Conservation (phyloP, 2,888 invertebrate genomes). For the Acholoe squamosa region DNA sequence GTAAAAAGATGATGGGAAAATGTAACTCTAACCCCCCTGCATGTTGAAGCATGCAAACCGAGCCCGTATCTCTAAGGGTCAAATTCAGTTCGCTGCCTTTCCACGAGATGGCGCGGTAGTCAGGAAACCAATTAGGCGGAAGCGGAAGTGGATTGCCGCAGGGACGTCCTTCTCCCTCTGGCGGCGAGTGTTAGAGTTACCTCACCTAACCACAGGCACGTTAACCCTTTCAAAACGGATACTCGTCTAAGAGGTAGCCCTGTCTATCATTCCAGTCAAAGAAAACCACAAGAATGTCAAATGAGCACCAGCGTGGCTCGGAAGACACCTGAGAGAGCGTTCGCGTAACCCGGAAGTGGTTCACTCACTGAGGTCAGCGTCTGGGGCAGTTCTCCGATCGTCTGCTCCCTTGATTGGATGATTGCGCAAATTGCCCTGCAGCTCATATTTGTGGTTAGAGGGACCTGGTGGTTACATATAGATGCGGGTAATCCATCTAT, state of each 20-base stretch:
- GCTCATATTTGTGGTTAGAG: slow-evolving; percentile 7
- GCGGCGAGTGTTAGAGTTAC: background rate
- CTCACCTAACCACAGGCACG: background rate
- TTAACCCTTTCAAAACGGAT: background rate
- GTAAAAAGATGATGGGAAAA: too few relatives aligned
- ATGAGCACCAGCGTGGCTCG: background rate
- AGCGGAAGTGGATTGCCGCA: slow-evolving; percentile 2
- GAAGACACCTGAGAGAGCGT: background rate
- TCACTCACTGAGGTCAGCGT: background rate
- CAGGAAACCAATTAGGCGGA: background rate
- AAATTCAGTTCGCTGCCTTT: too few relatives aligned
- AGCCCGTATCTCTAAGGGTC: too few relatives aligned
- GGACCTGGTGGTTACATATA: background rate
- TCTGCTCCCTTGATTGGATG: background rate
- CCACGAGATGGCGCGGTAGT: too few relatives aligned
- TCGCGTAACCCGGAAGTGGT: slow-evolving; percentile 11
- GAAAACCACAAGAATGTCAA: slow-evolving; percentile 25
- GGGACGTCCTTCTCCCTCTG: background rate
- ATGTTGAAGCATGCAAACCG: too few relatives aligned
- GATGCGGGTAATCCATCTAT: background rate
- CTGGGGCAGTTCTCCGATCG: background rate
- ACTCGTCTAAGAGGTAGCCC: background rate
- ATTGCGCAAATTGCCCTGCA: slow-evolving; percentile 12
- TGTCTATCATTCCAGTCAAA: background rate
- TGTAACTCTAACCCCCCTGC: too few relatives aligned